Conservation (phyloP, 2,797 vertebrate species). For the Anguilla pacifica region DNA sequence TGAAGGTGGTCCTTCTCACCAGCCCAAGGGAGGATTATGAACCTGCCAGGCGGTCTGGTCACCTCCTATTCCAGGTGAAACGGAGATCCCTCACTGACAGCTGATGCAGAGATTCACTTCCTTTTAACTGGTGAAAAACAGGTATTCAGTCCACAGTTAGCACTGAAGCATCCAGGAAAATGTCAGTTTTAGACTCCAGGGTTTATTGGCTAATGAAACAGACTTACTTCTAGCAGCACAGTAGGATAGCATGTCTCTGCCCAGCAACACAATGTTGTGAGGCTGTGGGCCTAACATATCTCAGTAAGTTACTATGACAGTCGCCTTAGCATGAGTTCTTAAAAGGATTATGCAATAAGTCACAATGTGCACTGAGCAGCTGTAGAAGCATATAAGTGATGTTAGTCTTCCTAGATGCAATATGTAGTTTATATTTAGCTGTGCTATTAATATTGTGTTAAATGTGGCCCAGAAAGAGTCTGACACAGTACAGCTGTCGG, state of each 20-base stretch:
- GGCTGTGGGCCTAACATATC: background rate
- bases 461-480: slow-evolving; percentile 35
- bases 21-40: slow-evolving; percentile 32
- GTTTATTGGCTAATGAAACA: slow-evolving; percentile 43
- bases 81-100: background rate
- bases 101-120: background rate
- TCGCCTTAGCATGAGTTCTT: slow-evolving; percentile 29
- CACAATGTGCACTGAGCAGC: slow-evolving; percentile 40
- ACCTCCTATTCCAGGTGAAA: slow-evolving; percentile 25
- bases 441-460: slow-evolving; percentile 35
- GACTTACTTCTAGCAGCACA: slow-evolving; percentile 37
- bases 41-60: slow-evolving; percentile 30
- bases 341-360: slow-evolving; percentile 46
- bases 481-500: background rate
- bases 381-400: slow-evolving; percentile 28
- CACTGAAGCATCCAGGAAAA: slow-evolving; percentile 23
- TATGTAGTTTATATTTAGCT: slow-evolving; percentile 29
- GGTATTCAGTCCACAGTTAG: slow-evolving; percentile 17
- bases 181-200: slow-evolving; percentile 22
- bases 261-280: slow-evolving; percentile 34
- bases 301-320: background rate
- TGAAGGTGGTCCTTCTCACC: slow-evolving; percentile 40
- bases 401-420: slow-evolving; percentile 15
- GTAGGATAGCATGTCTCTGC: slow-evolving; percentile 34
- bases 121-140: background rate